These are phyloP conservation scores for Pocillopora damicornis DNA, from an alignment of 64 coral and sea anemone genomes.

Conservation along the genomic window DNA sequence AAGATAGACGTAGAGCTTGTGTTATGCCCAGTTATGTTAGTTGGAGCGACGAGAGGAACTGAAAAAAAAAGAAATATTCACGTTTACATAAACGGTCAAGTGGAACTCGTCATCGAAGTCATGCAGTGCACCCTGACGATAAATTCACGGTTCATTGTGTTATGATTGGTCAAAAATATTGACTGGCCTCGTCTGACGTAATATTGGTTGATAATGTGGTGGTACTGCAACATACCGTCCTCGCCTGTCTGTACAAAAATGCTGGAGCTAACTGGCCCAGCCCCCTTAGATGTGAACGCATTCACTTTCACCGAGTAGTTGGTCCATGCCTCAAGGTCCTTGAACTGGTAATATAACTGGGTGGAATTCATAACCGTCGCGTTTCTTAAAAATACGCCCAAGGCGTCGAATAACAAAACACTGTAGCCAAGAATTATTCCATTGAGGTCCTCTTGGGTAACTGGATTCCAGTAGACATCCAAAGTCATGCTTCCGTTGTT, in stretches of 20 bases:
- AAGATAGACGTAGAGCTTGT: not conserved
- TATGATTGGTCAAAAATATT: too few species aligned
- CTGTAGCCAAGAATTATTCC: constrained; percentile 49
- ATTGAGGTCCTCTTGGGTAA: constrained; percentile 23
- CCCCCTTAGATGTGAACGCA: constrained; percentile 41
- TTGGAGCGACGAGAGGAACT: not conserved
- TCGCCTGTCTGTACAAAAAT: constrained; percentile 25
- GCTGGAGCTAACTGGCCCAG: constrained; percentile 22
- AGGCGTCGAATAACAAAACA: not conserved
- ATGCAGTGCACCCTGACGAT: too few species aligned
- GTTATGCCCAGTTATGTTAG: not conserved
- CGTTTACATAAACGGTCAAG: too few species aligned
- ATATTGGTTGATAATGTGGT: too few species aligned
- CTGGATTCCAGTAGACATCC: constrained; percentile 27
- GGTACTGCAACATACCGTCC: not conserved
- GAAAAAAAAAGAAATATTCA: not conserved
- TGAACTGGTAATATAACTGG: not conserved
- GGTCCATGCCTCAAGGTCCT: constrained; percentile 38
- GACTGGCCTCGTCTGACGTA: too few species aligned
- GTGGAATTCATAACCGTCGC: not conserved
- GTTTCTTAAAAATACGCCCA: constrained; percentile 10
- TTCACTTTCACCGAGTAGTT: constrained; percentile 43
- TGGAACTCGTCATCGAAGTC: too few species aligned
- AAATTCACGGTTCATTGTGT: too few species aligned
- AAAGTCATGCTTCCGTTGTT: constrained; percentile 20